Evolutionary conservation across 1,140 invertebrate species (phyloP).

Genomic region (Caenorhabditis briggsae): DNA sequence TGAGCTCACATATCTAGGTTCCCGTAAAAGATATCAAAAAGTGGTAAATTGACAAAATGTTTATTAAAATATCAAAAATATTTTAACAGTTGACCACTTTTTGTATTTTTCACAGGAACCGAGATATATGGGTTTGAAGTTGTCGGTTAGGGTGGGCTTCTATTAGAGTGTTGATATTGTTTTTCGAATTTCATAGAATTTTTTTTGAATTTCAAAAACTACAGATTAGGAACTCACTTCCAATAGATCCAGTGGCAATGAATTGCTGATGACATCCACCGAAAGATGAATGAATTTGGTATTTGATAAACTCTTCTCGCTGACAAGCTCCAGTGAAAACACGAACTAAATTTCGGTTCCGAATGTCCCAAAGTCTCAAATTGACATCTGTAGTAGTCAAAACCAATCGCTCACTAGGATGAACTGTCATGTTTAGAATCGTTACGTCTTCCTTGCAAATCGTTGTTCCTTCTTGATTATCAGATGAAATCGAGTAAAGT

Average conservation of each 20-base stretch:
- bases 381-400: conserved; percentile 3
- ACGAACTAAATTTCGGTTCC: background rate
- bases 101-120: too few relatives aligned
- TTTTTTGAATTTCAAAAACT: too few relatives aligned
- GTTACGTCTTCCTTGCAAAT: conserved; percentile 12
- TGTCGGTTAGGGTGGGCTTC: too few relatives aligned
- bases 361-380: conserved; percentile 18
- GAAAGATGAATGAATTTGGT: conserved; percentile 1
- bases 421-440: conserved; percentile 15
- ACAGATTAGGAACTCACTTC: too few relatives aligned
- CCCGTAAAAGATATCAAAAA: too few relatives aligned
- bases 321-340: conserved; percentile 33
- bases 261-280: conserved; percentile 18
- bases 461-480: conserved; percentile 23
- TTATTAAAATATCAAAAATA: too few relatives aligned
- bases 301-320: conserved; percentile 5
- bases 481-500: background rate
- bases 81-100: too few relatives aligned
- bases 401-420: background rate
- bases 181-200: too few relatives aligned
- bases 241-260: conserved; percentile 36
- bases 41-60: too few relatives aligned
- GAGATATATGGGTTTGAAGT: too few relatives aligned
- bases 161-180: too few relatives aligned
- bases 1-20: too few relatives aligned